phyloP scores from a whole-genome alignment of 2,113 vertebrate genomes.

The Pan paniscus region DNA sequence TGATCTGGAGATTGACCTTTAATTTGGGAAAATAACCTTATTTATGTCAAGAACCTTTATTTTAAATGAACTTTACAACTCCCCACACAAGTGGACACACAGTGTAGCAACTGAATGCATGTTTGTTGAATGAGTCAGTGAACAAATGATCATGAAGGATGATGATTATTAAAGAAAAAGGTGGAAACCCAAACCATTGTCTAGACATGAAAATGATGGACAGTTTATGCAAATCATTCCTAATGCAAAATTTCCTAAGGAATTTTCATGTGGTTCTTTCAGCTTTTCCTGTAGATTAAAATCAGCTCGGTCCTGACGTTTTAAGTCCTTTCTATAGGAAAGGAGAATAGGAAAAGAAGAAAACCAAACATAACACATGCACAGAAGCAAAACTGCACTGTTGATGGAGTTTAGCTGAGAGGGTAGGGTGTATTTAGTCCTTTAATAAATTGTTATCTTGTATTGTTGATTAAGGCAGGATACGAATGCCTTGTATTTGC shows the following conservation, averaged over 20 bases:
- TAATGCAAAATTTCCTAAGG: neutral
- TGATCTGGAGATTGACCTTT: neutral
- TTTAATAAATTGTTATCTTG: neutral
- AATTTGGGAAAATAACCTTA: neutral
- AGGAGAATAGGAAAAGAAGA: neutral
- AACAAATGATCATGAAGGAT: neutral
- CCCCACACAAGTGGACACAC: neutral
- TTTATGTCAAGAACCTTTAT: neutral
- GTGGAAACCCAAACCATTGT: neutral
- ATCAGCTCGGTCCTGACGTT: neutral
- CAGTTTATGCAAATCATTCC: fast-evolving
- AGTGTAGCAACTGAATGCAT: too few species aligned
- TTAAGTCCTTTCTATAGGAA: neutral
- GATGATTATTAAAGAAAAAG: neutral
- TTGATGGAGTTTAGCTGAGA: neutral
- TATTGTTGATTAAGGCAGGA: neutral
- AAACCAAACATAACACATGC: neutral
- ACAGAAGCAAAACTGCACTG: neutral
- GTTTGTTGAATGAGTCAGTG: neutral
- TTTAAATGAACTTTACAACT: neutral
- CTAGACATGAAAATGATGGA: neutral
- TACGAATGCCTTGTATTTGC: neutral
- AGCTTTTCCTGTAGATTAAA: neutral
- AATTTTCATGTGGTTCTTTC: neutral
- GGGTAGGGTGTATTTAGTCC: neutral